Evolutionary conservation across 1,140 invertebrate genomes (phyloP).

Genomic region (Caerostris extrusa): DNA sequence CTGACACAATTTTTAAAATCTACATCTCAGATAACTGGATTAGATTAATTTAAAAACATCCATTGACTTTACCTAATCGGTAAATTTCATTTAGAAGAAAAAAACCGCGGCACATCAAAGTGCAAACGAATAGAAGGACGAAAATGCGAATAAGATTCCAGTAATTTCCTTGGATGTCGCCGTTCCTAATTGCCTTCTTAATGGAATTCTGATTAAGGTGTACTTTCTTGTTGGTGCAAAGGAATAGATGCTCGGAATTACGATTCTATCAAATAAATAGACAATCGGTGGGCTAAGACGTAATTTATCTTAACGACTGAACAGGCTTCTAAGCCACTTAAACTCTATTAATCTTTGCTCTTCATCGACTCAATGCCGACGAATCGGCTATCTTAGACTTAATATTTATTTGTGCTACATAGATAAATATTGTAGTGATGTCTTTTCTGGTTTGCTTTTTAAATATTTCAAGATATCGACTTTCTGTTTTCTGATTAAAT

Average conservation of each 20-base stretch:
- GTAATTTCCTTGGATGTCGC: not conserved
- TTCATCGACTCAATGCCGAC: no score
- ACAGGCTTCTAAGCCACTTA: not conserved
- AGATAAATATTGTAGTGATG: no score
- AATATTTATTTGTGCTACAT: no score
- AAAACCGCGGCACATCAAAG: not conserved
- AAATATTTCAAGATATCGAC: no score
- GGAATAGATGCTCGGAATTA: not conserved
- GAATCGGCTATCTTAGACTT: no score
- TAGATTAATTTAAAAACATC: no score
- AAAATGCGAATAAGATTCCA: not conserved
- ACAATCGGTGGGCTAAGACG: not conserved
- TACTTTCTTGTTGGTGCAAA: not conserved
- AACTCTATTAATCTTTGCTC: not conserved
- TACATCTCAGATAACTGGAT: no score
- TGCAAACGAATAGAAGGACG: not conserved
- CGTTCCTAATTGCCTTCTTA: not conserved
- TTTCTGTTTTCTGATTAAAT: no score
- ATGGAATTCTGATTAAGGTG: not conserved
- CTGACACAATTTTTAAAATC: no score
- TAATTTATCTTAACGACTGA: not conserved
- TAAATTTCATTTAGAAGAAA: not conserved
- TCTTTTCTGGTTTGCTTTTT: no score
- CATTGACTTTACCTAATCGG: no score
- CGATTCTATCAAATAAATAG: not conserved